Base-by-base conservation (phyloP, 2,113 vertebrate species). In the Eretmochelys imbricata region DNA sequence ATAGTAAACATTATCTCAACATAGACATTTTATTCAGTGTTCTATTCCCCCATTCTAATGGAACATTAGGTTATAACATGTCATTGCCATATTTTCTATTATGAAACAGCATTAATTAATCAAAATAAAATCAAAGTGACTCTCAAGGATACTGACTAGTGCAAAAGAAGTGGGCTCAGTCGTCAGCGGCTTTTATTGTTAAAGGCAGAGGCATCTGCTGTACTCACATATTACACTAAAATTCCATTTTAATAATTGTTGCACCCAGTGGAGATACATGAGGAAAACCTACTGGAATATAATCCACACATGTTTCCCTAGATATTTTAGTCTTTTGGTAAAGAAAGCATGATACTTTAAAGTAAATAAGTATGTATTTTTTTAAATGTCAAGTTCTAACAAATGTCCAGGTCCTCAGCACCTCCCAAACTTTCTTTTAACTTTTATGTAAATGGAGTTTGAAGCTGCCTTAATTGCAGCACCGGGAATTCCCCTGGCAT, bases 391-490 rank as follows among this genome's bases (percentile, higher is more conserved):
- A 82, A 42, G 49, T 1, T 0, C 38, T 72, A 92, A 84, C 3
- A 72, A 31, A 2, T 51, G 48, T 27, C 31, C 85, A 84, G 87
- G 4, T 1, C 13, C 49, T 93, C 82, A 62, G 27, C 48, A 55
- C 72, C 51, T 89, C 53, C 69, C 38, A 17, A 50, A 49, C 25
- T 54, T 2, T 38, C 29, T 10, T n/a, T 51, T 11, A 12, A 62
- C 59, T 62, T 29, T 35, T 62, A 62, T 8, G 59, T 31, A 62
- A 62, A 62, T 62, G 13, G 6, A 0, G 13, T 62, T 62, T 62
- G 29, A 62, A 6, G 29, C 20, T 0, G 0, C 46, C 25, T 46
- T 13, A 79, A 65, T 42, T 55, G 13, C 5, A 72, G 55, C 22
- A 55, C 85, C 50, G 53, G 72, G 78, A 93, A 48, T 87, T 0